These are phyloP conservation scores for Polylopha cassiicola DNA, from an alignment of 2,888 invertebrate genomes.

Conservation along the genomic window DNA sequence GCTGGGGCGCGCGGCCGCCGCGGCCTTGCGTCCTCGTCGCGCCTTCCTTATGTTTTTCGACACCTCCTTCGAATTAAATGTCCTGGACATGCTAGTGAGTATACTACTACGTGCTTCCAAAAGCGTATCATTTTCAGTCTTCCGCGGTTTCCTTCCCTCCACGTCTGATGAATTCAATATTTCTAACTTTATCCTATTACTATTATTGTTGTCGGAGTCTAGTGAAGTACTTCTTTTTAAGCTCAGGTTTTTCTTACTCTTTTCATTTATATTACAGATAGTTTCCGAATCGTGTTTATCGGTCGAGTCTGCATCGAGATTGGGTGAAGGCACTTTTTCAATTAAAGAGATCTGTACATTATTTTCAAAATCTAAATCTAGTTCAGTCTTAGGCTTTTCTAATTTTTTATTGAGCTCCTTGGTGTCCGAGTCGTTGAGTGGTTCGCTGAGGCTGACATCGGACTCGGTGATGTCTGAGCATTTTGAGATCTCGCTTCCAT, in stretches of 20 bases:
- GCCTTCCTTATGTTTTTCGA: slow-evolving; percentile 71
- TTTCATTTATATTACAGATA: slow-evolving; percentile 56
- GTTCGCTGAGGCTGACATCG: slow-evolving; percentile 79
- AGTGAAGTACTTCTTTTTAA: slow-evolving; percentile 74
- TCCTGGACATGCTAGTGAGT: slow-evolving; percentile 74
- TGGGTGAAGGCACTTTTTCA: slow-evolving; percentile 74
- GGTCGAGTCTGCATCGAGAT: slow-evolving; percentile 61
- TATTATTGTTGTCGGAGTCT: slow-evolving; percentile 76
- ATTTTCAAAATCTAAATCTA: slow-evolving; percentile 76
- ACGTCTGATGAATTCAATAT: slow-evolving; percentile 71
- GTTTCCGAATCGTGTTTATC: slow-evolving; percentile 58
- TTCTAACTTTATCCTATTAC: slow-evolving; percentile 70
- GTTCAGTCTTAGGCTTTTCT: slow-evolving; percentile 75
- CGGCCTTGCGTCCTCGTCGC: slow-evolving; percentile 64
- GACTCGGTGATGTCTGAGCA: slow-evolving; percentile 79
- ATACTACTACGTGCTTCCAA: slow-evolving; percentile 71
- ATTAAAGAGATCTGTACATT: slow-evolving; percentile 74
- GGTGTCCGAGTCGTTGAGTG: slow-evolving; percentile 60
- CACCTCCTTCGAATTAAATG: slow-evolving; percentile 70
- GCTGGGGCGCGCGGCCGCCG: slow-evolving; percentile 42
- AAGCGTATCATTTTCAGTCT: slow-evolving; percentile 79
- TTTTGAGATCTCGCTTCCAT: slow-evolving; percentile 79
- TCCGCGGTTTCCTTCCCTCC: slow-evolving; percentile 77
- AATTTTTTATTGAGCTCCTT: slow-evolving; percentile 73
- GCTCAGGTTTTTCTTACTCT: slow-evolving; percentile 66